These are phyloP conservation scores for Arrhopalites spinosus DNA, from an alignment of 2,888 invertebrate species.

Conservation along the genomic window DNA sequence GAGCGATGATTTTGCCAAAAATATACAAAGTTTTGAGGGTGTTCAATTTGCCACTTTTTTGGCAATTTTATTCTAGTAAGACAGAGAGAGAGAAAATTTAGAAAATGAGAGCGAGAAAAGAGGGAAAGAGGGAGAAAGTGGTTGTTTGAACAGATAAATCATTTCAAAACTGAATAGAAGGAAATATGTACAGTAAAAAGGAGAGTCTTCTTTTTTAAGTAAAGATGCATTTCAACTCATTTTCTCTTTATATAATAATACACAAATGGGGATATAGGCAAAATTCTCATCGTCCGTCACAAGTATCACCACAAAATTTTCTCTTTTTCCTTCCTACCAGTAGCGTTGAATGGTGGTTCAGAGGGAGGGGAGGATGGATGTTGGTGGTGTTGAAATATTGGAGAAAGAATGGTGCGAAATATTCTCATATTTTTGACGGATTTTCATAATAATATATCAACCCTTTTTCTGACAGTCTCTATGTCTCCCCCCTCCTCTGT, in stretches of 20 bases:
- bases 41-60: too few species aligned
- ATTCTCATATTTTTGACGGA: slow-evolving; percentile 11
- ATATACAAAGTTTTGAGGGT: too few species aligned
- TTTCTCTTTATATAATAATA: too few species aligned
- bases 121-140: background rate
- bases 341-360: background rate
- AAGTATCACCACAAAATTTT: too few species aligned
- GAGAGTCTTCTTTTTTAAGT: background rate
- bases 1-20: too few species aligned
- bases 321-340: too few species aligned
- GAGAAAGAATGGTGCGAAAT: background rate
- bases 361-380: slow-evolving; percentile 2
- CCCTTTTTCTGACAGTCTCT: background rate
- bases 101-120: background rate
- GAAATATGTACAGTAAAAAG: background rate
- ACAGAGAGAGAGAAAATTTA: too few species aligned
- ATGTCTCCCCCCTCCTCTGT: background rate
- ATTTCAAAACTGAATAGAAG: slow-evolving; percentile 16
- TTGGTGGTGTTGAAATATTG: slow-evolving; percentile 2
- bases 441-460: slow-evolving; percentile 13
- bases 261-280: too few species aligned
- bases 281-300: too few species aligned
- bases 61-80: too few species aligned
- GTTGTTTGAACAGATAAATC: slow-evolving; percentile 22
- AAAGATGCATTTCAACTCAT: too few species aligned